Evolutionary conservation across 2,113 vertebrate species (phyloP).

Genomic region (Trochalopteron elliotii): DNA sequence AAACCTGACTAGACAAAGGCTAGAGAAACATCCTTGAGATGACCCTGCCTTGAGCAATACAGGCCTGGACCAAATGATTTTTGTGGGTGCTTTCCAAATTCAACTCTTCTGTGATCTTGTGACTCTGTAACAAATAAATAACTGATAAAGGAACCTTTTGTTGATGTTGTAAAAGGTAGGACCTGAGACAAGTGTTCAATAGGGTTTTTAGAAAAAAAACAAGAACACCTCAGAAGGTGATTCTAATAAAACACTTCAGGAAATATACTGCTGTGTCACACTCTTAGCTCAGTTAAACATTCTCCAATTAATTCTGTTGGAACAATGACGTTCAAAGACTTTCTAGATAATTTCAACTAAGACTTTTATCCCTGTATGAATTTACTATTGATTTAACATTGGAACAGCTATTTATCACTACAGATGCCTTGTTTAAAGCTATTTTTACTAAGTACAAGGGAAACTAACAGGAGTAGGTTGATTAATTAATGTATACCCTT

Average conservation of each 20-base stretch:
- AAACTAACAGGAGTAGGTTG: background rate
- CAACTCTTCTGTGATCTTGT: background rate
- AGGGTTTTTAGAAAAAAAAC: background rate
- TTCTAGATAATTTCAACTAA: background rate
- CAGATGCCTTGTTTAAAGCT: background rate
- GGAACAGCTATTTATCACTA: background rate
- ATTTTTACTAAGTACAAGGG: background rate
- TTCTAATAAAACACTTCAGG: background rate
- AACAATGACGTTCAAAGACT: background rate
- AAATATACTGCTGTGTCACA: background rate
- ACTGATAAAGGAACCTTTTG: background rate
- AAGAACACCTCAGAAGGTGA: background rate
- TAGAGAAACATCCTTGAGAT: background rate
- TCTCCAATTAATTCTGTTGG: background rate
- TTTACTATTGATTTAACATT: background rate
- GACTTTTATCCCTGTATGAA: background rate
- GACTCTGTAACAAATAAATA: background rate
- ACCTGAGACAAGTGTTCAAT: background rate
- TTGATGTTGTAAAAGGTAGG: background rate
- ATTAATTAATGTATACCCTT: background rate
- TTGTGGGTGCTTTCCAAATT: background rate
- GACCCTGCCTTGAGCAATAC: background rate
- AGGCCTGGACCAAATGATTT: background rate
- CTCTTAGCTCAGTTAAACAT: background rate
- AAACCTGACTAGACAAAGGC: background rate